Conservation (phyloP, 2,113 vertebrate species). For the Cebus imitator region DNA sequence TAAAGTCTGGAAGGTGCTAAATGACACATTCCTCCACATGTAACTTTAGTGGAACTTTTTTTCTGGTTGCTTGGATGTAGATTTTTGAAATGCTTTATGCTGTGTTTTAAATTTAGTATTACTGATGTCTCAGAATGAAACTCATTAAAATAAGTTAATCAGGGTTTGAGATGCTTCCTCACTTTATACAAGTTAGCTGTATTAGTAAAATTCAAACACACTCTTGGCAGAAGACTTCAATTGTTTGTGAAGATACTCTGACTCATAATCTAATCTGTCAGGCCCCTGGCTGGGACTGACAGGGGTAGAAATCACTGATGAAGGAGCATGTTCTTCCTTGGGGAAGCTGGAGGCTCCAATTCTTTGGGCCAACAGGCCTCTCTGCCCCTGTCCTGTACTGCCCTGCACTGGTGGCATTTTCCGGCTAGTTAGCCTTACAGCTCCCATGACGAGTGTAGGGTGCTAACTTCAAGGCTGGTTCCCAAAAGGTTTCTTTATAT, state of each 20-base stretch:
- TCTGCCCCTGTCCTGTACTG: neutral
- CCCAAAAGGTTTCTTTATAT: neutral
- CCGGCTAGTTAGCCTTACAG: neutral
- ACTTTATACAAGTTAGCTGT: neutral
- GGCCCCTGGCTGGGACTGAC: neutral
- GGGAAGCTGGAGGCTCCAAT: fast-evolving
- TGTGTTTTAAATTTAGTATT: slow-evolving; percentile 37
- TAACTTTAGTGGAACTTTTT: neutral
- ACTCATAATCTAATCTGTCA: neutral
- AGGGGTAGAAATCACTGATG: fast-evolving
- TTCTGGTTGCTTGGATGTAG: neutral
- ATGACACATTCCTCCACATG: neutral
- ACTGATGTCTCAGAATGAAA: neutral
- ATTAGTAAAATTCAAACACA: neutral
- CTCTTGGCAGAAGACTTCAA: neutral
- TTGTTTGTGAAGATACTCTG: neutral
- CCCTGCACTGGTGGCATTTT: neutral
- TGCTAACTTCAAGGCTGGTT: neutral
- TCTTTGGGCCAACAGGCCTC: neutral
- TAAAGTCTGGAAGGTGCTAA: neutral
- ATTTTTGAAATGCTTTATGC: slow-evolving; percentile 16
- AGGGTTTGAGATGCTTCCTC: neutral
- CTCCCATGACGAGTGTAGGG: neutral
- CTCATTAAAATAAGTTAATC: neutral
- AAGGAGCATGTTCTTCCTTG: neutral